A percentile compares a stretch with the other conserved stretches of the same genome.
Evolutionary conservation across 2,797 vertebrate species (phyloP).

Genomic region (Poliocrania exsul): DNA sequence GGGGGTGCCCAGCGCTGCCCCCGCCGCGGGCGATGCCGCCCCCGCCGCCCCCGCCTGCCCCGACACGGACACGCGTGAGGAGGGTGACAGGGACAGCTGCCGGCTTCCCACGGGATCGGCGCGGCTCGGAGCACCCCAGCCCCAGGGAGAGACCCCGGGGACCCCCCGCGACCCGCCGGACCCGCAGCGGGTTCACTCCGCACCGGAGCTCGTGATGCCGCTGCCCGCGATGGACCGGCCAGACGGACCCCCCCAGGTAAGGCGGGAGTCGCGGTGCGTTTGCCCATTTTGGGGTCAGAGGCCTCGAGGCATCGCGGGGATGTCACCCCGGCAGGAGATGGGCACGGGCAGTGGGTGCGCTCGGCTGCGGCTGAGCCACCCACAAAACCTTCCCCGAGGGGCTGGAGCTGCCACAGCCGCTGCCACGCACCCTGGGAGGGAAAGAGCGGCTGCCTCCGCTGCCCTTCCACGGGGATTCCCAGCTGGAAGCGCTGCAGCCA

Average conservation of each 20-base stretch:
- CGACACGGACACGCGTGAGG: neutral
- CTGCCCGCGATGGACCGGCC: neutral
- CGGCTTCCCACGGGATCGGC: neutral
- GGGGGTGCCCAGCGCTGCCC: neutral
- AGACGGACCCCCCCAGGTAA: slow-evolving; percentile 62
- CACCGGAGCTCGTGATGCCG: neutral
- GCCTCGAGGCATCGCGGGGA: rapidly evolving
- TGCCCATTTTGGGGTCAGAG: rapidly evolving
- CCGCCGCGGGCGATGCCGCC: no score
- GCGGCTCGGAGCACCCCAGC: neutral
- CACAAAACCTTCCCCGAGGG: neutral
- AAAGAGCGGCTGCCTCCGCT: neutral
- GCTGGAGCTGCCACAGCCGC: neutral
- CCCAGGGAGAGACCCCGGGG: neutral
- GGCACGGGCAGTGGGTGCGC: neutral
- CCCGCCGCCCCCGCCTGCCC: neutral
- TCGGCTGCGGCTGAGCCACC: neutral
- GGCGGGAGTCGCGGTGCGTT: neutral
- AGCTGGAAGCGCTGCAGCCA: neutral
- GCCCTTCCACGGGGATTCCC: neutral
- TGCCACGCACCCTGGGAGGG: rapidly evolving
- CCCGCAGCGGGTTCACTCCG: neutral
- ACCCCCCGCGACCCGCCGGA: neutral
- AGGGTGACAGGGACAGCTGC: neutral
- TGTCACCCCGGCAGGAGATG: neutral